Conservation (phyloP, 2,797 vertebrate species). For the Channa striata region DNA sequence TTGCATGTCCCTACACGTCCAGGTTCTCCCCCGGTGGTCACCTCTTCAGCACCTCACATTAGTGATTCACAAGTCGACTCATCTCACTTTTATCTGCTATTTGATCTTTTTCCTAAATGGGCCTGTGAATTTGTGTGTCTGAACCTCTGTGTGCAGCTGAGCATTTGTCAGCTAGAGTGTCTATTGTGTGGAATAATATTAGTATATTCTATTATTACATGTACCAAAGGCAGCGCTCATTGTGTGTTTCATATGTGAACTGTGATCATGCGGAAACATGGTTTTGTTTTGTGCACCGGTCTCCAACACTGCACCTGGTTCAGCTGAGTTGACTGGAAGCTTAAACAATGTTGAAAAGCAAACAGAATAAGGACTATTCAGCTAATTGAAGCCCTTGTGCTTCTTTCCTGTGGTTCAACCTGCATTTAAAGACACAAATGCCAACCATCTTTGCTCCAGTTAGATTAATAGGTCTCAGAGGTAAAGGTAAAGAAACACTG, state of each 20-base stretch:
- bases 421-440: slow-evolving; percentile 45
- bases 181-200: neutral
- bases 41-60: slow-evolving; percentile 62
- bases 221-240: neutral
- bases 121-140: neutral
- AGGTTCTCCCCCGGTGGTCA: slow-evolving; percentile 46
- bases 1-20: slow-evolving; percentile 70
- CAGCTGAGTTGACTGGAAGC: slow-evolving; percentile 50
- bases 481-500: slow-evolving; percentile 4
- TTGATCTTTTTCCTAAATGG: slow-evolving; percentile 45
- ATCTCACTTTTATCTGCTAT: slow-evolving; percentile 49
- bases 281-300: slow-evolving; percentile 45
- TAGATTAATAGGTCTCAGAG: slow-evolving; percentile 31
- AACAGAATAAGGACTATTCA: slow-evolving; percentile 51
- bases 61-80: slow-evolving; percentile 45
- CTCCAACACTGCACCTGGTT: slow-evolving; percentile 66
- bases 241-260: slow-evolving; percentile 35
- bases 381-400: slow-evolving; percentile 65
- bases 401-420: slow-evolving; percentile 57
- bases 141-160: neutral
- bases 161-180: neutral
- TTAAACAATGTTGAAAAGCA: slow-evolving; percentile 56
- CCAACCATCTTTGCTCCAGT: slow-evolving; percentile 16
- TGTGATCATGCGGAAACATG: slow-evolving; percentile 21
- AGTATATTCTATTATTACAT: slow-evolving; percentile 1